Base-by-base conservation (phyloP, 1,140 invertebrate genomes). In the Drosophila watanabei region DNA sequence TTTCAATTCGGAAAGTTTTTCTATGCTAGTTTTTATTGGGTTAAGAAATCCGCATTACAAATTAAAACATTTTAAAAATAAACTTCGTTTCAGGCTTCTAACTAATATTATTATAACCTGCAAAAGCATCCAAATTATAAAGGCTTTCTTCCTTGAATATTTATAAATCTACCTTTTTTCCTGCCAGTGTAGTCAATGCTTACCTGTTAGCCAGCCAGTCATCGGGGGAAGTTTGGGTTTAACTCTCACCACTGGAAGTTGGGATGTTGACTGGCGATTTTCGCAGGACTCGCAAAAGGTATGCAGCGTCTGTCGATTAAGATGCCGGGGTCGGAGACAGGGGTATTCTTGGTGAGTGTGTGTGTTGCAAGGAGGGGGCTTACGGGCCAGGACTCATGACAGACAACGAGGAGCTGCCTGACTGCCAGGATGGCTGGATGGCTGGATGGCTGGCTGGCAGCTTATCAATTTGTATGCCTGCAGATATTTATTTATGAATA, bases 401-500 rank as follows among this genome's bases (percentile, higher is more conserved):
- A 80, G 81, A 84, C 77, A 84, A 58, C 51, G 41, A 71, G 51
- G 52, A 41, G 54, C 52, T 51, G 49, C 52, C 20, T 43, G 49
- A 43, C 33, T 30, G 58, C 28, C 66, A 24, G 58, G 30, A 24
- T 37, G 39, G 56, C 72, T 57, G 65, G n/a, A n/a, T n/a, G n/a
- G n/a, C n/a, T n/a, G n/a, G 24, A 24, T 24, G 24, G 24, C 24
- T 24, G 65, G 39, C 83, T 77, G 85, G 68, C 82, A 82, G 82
- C 85, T 89, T 89, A 89, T 89, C 85, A 89, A 89, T 89, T 89
- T 89, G 86, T 89, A 85, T 85, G 85, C 85, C 86, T 82, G 86
- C 82, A 89, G 86, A 89, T 89, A 89, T 89, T 89, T 89, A 89
- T 90, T 89, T 89, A 90, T 89, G 85, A 89, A 90, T 89, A 89